These are phyloP conservation scores for Seladonia tumulorum DNA, from an alignment of 2,888 invertebrate genomes.

Conservation along the genomic window DNA sequence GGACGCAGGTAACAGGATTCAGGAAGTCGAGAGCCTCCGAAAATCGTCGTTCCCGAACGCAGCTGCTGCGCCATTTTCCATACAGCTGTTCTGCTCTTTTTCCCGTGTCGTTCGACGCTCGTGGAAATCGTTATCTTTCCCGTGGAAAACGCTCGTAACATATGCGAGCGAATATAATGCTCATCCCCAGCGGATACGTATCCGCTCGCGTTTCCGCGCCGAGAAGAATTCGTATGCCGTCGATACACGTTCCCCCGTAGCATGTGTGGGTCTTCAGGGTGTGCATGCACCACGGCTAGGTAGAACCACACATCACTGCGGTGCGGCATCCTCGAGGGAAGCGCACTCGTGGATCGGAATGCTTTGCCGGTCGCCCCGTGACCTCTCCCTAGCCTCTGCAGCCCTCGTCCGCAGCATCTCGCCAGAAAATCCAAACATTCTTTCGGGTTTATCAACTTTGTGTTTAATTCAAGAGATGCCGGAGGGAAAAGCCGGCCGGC, in stretches of 20 bases:
- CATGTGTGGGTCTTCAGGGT: neutral
- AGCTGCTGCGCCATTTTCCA: neutral
- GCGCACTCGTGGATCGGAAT: slow-evolving; percentile 75
- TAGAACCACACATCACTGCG: slow-evolving; percentile 42
- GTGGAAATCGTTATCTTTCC: slow-evolving; percentile 30
- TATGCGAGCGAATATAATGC: slow-evolving; percentile 39
- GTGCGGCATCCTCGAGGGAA: slow-evolving; percentile 68
- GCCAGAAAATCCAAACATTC: slow-evolving; percentile 75
- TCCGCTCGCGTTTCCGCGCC: slow-evolving; percentile 32
- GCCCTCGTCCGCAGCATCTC: slow-evolving; percentile 53
- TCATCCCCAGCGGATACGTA: slow-evolving; percentile 33
- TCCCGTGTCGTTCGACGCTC: neutral
- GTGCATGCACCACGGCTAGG: slow-evolving; percentile 30
- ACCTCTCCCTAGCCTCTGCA: slow-evolving; percentile 46
- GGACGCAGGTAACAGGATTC: neutral
- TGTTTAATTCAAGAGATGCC: slow-evolving; percentile 76
- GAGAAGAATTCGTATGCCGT: slow-evolving; percentile 52
- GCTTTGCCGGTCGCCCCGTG: slow-evolving; percentile 75
- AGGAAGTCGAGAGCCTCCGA: neutral
- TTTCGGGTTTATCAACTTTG: slow-evolving; percentile 78
- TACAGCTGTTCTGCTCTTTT: neutral
- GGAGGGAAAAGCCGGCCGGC: slow-evolving; percentile 49
- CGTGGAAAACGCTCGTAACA: slow-evolving; percentile 20
- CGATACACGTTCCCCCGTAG: neutral
- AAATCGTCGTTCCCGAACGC: neutral